Base-by-base conservation (phyloP, 2,113 vertebrate species). In the Aspidoscelis tigris region DNA sequence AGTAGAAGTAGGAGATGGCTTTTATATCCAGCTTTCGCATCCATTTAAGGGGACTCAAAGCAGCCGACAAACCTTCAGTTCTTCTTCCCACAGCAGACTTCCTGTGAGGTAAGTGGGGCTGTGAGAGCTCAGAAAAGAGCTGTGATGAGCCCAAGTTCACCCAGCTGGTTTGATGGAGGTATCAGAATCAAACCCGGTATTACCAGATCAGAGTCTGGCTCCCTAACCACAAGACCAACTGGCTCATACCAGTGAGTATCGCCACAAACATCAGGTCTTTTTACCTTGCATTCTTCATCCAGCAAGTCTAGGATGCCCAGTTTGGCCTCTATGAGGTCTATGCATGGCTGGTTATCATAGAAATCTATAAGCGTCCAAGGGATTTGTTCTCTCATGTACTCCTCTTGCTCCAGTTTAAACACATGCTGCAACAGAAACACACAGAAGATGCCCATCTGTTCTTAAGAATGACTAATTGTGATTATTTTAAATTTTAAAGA, bases 401-500 rank as follows among this genome's bases (percentile, higher is more conserved):
- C 98, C 41, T 99, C 98, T 90, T 99, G 98, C 64, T 99, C 98
- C 95, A 99, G 90, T 88, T 99, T 99, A 66, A 99, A 99, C 9
- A 99, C 98, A 0, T 99, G 98, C 98, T 99, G 92, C 26, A 84
- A 50, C 5, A 11, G 73, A 87, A 83, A 85, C 11, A 73, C 77
- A 78, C 6, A 83, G 58, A 43, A 71, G 50, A 26, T 33, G 61
- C 77, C 33, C 1, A 14, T 16, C 65, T 70, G 74, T 7, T 20
- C 70, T 69, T 33, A 58, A 33, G 50, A 76, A 77, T 21, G 7
- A 20, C 33, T 77, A 33, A 43, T 70, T 71, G 5, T 43, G 20
- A 61, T 43, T 39, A 80, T 75, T 73, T 81, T 41, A n/a, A 22
- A 26, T 26, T 70, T 41, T 70, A 16, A 64, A 78, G 41, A 16